Evolutionary conservation across 2,888 invertebrate species (phyloP).

Genomic region (Torymus tubicola): DNA sequence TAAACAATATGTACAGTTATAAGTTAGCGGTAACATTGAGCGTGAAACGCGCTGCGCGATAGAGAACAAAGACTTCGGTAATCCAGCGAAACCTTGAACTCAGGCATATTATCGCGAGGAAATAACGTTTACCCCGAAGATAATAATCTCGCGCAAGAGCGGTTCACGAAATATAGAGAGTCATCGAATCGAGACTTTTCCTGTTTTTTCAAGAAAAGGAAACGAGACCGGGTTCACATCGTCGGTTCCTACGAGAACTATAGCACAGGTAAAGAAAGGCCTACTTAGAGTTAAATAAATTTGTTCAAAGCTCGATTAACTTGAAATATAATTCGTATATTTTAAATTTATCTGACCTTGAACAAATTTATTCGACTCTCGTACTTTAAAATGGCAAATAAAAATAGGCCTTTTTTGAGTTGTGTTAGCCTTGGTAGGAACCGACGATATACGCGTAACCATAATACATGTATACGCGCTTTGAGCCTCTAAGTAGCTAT

Average conservation of each 20-base stretch:
- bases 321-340: no score
- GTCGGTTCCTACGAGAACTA: neutral
- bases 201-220: neutral
- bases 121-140: slow-evolving; percentile 29
- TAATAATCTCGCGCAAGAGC: neutral
- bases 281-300: no score
- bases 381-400: no score
- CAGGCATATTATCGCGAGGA: neutral
- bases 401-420: no score
- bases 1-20: slow-evolving; percentile 35
- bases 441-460: no score
- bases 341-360: no score
- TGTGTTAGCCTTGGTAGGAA: no score
- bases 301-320: no score
- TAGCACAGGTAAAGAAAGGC: no score
- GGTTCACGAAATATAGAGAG: neutral
- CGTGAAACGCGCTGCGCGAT: neutral
- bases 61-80: neutral
- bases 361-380: no score
- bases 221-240: neutral
- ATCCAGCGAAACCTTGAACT: neutral
- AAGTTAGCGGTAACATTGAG: slow-evolving; percentile 65
- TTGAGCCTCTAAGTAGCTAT: slow-evolving; percentile 21
- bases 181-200: slow-evolving; percentile 20
- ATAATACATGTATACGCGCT: no score